Evolutionary conservation across 2,113 vertebrate species (phyloP), one percentile per base, ranked within the genome.

Genomic region (Seriola dumerili): DNA sequence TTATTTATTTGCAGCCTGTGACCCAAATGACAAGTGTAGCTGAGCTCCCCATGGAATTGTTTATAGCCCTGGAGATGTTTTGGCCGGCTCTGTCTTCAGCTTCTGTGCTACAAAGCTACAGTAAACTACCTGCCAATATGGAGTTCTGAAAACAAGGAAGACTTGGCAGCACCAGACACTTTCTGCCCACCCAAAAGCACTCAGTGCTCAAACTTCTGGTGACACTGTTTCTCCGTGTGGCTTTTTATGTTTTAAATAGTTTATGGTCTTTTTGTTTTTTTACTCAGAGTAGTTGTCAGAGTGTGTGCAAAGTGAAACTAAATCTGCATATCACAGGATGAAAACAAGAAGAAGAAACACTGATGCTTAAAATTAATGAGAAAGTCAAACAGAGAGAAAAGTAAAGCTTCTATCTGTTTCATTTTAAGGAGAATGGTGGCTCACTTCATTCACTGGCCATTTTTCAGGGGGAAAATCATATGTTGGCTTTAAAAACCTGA

Each of bases 111-210:
- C 59, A 67, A 67, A 78, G 25, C 64, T 70, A 42, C n/a, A 75
- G n/a, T 11, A 52, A 1, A 21, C 1, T 63, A 50, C 76, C 54
- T 68, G 78, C 78, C 78, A 81, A 85, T 54, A 42, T 4, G 32
- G 40, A 80, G 34, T 25, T 68, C 66, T 67, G 13, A 55, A 59
- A 80, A 52, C 25, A 81, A 46, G 21, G 59, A 55, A 68, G 34
- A 68, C 29, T 62, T 81, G 72, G 67, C 68, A 81, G 46, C 62
- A 32, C 52, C 44, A 65, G 8, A 71, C 48, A 54, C 59, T 46
- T 42, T 34, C 32, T 34, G 32, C 42, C 10, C 23, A 36, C 64
- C 7, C 61, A 46, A 19, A 57, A 62, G 36, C 58, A 42, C 36
- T 38, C 44, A 59, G 1, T 66, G 40, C 38, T 54, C 29, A 71